Base-by-base conservation (phyloP, 2,888 invertebrate genomes). In the Agrochola lota region DNA sequence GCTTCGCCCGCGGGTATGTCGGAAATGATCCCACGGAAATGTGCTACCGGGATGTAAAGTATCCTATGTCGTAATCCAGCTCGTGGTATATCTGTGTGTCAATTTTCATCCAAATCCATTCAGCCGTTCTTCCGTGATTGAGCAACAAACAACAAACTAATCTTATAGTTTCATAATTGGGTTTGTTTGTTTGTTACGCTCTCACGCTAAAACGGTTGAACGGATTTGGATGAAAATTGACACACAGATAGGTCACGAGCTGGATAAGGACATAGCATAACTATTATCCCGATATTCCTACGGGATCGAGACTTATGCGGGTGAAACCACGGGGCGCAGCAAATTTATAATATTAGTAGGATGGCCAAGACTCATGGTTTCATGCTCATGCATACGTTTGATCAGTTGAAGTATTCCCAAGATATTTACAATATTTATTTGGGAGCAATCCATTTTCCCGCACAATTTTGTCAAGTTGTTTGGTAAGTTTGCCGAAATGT, bases 341-440 rank as follows among this genome's bases (percentile, higher is more conserved):
- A 9, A 43, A 0, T 43, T 43, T 59, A 26, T 12, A n/a, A 15
- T 59, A 59, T 26, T 26, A 57, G 26, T 26, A 17, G 1, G 6
- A 59, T 7, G 26, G n/a, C 26, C 30, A 55, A 72, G 26, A 35
- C 55, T 15, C 23, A 30, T n/a, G 52, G n/a, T 60, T 17, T 59
- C 60, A 60, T 30, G 60, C 35, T 55, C 26, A 23, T 72, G 66
- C 43, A 62, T 57, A 57, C 43, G 64, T 70, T 62, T 84, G 66
- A 67, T 81, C 84, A 59, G 35, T 84, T 26, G n/a, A 64, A 40
- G 35, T 46, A 72, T 78, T 55, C 71, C 60, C 43, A 8, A 15
- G 43, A 43, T 26, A 59, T 71, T 78, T 66, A 23, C 55, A 66
- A 70, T 84, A 66, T 84, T 78, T 81, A 67, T 78, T 81, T 62